Conservation (phyloP, 2,113 vertebrate species). For the Rhabdornis inornatus region DNA sequence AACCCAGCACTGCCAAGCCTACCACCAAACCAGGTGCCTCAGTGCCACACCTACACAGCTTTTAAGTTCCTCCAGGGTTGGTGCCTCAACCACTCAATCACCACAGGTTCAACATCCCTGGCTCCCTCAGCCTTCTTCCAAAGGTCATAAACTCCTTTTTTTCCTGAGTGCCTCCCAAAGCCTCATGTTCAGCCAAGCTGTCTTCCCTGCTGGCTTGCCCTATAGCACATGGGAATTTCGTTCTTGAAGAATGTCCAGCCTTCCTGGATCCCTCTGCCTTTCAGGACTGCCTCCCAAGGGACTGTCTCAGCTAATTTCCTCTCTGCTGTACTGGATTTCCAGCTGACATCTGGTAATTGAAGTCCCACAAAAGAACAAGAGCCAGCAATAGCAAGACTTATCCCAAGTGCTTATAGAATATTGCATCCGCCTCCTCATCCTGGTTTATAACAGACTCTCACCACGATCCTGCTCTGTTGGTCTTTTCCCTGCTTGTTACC, state of each 20-base stretch:
- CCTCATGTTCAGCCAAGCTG: neutral
- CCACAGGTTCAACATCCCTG: neutral
- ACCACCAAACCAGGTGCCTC: neutral
- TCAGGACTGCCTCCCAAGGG: neutral
- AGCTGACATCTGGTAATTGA: neutral
- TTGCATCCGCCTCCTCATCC: neutral
- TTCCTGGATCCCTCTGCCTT: neutral
- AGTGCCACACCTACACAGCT: neutral
- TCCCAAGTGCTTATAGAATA: neutral
- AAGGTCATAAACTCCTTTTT: neutral
- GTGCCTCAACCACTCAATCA: neutral
- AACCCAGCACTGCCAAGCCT: neutral
- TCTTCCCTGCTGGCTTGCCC: neutral
- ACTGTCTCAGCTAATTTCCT: neutral
- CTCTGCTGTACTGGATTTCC: neutral
- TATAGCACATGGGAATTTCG: neutral
- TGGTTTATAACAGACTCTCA: neutral
- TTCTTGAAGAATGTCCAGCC: neutral
- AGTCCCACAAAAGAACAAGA: neutral
- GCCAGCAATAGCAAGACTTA: accelerated
- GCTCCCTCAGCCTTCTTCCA: neutral
- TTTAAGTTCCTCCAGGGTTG: neutral
- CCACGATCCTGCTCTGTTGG: neutral
- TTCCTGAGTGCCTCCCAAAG: neutral
- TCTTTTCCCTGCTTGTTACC: neutral